Conservation (phyloP, 2,113 vertebrate genomes). For the Lepus europaeus region DNA sequence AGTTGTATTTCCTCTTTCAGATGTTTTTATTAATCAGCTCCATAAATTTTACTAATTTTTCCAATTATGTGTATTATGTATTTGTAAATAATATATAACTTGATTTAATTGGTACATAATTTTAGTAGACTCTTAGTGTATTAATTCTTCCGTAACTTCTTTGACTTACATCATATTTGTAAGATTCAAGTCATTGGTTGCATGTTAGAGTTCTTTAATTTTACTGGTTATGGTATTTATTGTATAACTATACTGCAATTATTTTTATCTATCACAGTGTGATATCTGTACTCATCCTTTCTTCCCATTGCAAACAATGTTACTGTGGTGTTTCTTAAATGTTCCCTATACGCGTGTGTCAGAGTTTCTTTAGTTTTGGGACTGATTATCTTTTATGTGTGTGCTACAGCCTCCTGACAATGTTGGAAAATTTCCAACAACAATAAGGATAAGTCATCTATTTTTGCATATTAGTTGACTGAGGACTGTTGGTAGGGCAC, state of each 20-base stretch:
- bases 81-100: neutral
- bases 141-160: neutral
- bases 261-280: neutral
- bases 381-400: neutral
- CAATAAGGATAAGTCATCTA: neutral
- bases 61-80: neutral
- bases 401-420: neutral
- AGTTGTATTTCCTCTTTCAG: neutral
- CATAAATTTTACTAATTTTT: neutral
- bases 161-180: neutral
- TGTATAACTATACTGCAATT: neutral
- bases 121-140: neutral
- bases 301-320: neutral
- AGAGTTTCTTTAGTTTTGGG: neutral
- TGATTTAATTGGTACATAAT: neutral
- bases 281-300: neutral
- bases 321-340: neutral
- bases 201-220: neutral
- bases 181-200: neutral
- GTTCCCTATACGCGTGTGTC: neutral
- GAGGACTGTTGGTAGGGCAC: neutral
- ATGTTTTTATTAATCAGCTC: neutral
- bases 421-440: neutral
- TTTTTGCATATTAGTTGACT: neutral
- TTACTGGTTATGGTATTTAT: neutral